Evolutionary conservation across 2,797 vertebrate species (phyloP).

Genomic region (Babyrousa celebensis): DNA sequence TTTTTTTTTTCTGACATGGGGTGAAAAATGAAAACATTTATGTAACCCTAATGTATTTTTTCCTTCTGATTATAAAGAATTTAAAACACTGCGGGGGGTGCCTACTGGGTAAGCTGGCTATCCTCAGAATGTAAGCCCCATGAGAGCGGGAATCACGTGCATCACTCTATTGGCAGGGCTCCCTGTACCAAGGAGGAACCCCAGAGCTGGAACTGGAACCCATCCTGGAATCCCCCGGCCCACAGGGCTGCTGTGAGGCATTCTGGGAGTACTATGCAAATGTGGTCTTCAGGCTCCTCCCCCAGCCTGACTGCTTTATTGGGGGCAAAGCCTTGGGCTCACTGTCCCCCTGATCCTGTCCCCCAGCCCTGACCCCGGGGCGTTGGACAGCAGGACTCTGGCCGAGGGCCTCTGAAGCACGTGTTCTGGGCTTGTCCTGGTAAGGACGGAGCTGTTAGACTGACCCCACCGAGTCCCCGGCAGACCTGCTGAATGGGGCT

Average conservation of each 20-base stretch:
- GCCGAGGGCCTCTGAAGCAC: not conserved
- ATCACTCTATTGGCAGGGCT: accelerated
- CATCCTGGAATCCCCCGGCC: not conserved
- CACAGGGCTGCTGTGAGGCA: not conserved
- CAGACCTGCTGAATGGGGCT: constrained; percentile 95
- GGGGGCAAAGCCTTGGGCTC: constrained; percentile 62
- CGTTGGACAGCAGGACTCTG: not conserved
- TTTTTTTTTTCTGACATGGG: not conserved
- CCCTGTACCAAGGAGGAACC: not conserved
- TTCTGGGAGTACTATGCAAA: constrained; percentile 64
- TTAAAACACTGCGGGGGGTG: not conserved
- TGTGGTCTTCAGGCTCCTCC: not conserved
- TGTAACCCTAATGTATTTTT: not conserved
- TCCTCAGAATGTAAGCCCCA: not conserved
- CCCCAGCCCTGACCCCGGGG: not conserved
- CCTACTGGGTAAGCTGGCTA: not conserved
- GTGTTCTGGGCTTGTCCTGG: constrained; percentile 65
- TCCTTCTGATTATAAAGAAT: not conserved
- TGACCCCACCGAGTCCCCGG: constrained; percentile 91
- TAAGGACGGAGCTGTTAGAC: constrained; percentile 90
- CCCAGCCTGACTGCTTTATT: not conserved
- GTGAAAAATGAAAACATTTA: not conserved
- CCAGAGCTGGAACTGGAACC: not conserved
- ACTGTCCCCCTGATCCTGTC: constrained; percentile 64
- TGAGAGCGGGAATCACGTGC: not conserved